phyloP scores from a whole-genome alignment of 2,888 invertebrate genomes.

The Chaitophorus viminalis region DNA sequence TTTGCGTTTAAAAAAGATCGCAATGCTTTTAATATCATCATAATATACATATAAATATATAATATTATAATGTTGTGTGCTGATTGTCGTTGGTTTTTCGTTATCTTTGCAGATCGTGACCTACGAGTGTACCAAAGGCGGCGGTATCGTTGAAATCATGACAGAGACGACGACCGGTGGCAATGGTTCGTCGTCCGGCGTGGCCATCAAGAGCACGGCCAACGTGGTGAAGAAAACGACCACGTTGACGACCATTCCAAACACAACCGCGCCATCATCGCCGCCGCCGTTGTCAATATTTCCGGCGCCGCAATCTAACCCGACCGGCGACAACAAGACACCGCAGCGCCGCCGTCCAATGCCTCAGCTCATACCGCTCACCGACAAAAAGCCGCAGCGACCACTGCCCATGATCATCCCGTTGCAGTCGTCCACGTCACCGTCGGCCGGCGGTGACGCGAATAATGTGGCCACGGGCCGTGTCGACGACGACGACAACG shows the following conservation, averaged over 20 bases:
- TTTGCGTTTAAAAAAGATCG: too few species aligned
- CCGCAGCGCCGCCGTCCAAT: constrained; percentile 29
- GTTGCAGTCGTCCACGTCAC: neutral
- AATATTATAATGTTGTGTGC: too few species aligned
- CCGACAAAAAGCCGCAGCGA: neutral
- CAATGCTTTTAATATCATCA: too few species aligned
- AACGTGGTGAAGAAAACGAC: neutral
- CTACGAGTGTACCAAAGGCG: constrained; percentile 41
- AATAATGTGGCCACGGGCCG: constrained; percentile 64
- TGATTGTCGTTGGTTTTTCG: neutral
- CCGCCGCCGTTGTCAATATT: too few species aligned
- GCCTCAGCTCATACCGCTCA: constrained; percentile 44
- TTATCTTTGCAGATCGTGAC: constrained; percentile 41
- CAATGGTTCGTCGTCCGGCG: neutral
- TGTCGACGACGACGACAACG: constrained; percentile 70
- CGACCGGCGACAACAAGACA: neutral
- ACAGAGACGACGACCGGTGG: constrained; percentile 22
- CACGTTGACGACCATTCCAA: constrained; percentile 66
- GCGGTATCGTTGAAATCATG: constrained; percentile 45
- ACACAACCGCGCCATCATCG: constrained; percentile 66
- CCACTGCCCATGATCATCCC: neutral
- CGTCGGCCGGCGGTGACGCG: neutral
- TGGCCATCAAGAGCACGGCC: neutral
- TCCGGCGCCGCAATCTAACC: neutral
- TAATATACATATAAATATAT: too few species aligned